Evolutionary conservation across 30 jellyfish, hydroid and myxozoan genomes (phyloP), one percentile per base, ranked within the genome.

Genomic region (Euphysa ruthae): DNA sequence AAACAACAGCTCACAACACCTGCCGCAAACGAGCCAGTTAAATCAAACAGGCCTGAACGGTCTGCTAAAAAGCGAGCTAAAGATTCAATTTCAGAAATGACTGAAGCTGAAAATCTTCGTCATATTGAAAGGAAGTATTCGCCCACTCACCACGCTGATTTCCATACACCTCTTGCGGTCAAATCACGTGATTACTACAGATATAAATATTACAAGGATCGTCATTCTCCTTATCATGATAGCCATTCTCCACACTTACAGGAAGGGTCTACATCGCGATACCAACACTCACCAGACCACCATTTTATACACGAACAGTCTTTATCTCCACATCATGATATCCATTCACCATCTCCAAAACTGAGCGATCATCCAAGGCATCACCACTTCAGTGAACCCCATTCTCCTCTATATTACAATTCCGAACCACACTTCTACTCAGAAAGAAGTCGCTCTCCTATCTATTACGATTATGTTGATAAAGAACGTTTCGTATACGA

Each of bases 51-150:
- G 8, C 80, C 80, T 42, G 80, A 68, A 68, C 75, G 80, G 8
- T 68, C 80, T 25, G 80, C 80, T 1, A 68, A 68, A 30, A 68
- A 68, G 49, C 75, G 74, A 15, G 80, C 80, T 21, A 68, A 68
- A 35, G 80, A 68, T 68, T 68, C 80, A 7, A 68, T 68, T 22
- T 43, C 66, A 42, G 80, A 68, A 32, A 68, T 68, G 52, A 68
- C 70, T 15, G 80, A 68, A 43, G 80, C 80, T 16, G 80, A 68
- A 68, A 58, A 68, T 23, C 43, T 22, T 2, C 21, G 30, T 2
- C 43, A 56, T 56, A 27, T 56, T 20, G 43, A 56, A 18, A 15
- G 30, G 15, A 22, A 20, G 26, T 27, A 1, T 20, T 56, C 69
- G 23, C 35, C 69, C 69, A 56, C 69, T 4, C 35, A 22, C 18